A percentile compares a stretch with the other conserved stretches of the same genome.
phyloP scores from a whole-genome alignment of 2,888 invertebrate genomes.

The Oxyteleia sp. region DNA sequence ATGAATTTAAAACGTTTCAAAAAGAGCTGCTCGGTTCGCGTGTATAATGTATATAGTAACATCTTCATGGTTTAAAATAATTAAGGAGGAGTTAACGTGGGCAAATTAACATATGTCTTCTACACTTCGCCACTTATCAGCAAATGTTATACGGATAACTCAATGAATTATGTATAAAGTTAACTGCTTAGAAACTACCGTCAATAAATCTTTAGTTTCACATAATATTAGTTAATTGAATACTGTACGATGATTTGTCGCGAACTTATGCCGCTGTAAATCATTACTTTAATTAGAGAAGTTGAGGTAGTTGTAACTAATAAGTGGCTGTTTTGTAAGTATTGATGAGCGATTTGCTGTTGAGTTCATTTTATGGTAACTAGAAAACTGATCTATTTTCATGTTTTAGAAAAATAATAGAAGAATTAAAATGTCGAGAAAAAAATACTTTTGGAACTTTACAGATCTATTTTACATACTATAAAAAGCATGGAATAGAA shows the following conservation, averaged over 20 bases:
- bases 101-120: constrained; percentile 64
- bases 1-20: constrained; percentile 28
- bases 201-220: constrained; percentile 50
- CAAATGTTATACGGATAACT: constrained; percentile 51
- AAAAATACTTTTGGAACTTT: too few species aligned
- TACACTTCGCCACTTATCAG: constrained; percentile 62
- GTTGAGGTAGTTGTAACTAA: constrained; percentile 21
- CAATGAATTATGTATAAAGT: constrained; percentile 66
- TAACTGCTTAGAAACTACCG: constrained; percentile 59
- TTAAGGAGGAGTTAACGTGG: constrained; percentile 41
- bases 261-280: constrained; percentile 18
- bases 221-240: constrained; percentile 64
- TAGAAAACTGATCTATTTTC: neutral
- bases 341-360: constrained; percentile 13
- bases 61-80: constrained; percentile 44
- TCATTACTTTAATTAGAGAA: constrained; percentile 50
- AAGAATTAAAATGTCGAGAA: too few species aligned
- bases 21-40: constrained; percentile 8
- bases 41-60: constrained; percentile 29
- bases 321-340: neutral
- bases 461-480: too few species aligned
- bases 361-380: neutral
- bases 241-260: constrained; percentile 43
- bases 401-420: too few species aligned
- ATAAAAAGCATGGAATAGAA: too few species aligned